Conservation (phyloP, 2,888 invertebrate species). For the Eupithecia exiguata region DNA sequence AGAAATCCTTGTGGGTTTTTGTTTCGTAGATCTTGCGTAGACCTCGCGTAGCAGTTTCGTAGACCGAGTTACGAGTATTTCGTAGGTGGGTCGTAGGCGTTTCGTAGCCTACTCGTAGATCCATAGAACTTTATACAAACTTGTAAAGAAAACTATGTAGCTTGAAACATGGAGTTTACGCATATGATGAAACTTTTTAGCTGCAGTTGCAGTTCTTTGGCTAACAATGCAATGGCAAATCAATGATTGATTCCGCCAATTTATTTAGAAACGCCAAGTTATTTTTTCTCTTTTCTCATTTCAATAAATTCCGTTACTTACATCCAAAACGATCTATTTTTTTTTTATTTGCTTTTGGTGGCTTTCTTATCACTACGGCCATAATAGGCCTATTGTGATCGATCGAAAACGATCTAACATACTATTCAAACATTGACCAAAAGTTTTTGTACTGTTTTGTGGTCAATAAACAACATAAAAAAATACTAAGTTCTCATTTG, state of each 20-base stretch:
- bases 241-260: not conserved
- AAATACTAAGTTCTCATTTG: constrained; percentile 23
- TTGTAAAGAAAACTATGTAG: not conserved
- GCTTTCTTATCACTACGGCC: too few relatives aligned
- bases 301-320: not conserved
- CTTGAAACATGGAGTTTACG: not conserved
- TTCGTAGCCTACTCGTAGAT: not conserved
- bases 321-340: not conserved
- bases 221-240: not conserved
- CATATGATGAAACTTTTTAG: not conserved
- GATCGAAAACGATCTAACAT: not conserved
- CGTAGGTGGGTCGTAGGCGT: constrained; percentile 15
- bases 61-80: constrained; percentile 10
- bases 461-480: not conserved
- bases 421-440: not conserved
- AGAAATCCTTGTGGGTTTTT: constrained; percentile 11
- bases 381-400: too few relatives aligned
- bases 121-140: not conserved
- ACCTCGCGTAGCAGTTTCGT: constrained; percentile 25
- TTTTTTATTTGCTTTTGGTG: too few relatives aligned
- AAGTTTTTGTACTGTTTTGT: not conserved
- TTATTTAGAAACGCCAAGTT: not conserved
- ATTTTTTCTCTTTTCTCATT: not conserved
- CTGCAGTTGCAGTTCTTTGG: not conserved
- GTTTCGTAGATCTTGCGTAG: constrained; percentile 7